These are phyloP conservation scores for Amphilophus citrinellus DNA, from an alignment of 2,113 vertebrate species.

Conservation along the genomic window DNA sequence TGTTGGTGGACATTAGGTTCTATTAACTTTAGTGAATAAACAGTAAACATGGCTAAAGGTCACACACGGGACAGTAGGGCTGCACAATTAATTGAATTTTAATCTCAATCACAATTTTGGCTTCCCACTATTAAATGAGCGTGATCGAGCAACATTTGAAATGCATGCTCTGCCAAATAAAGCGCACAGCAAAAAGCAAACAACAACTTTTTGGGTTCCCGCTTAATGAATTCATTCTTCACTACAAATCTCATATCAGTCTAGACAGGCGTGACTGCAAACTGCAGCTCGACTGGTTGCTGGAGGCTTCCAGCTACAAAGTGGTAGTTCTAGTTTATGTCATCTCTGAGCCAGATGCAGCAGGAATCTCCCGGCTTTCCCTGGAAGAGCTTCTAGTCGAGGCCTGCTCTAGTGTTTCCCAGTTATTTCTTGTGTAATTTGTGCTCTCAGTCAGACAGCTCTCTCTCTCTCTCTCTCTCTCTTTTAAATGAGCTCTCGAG, in stretches of 20 bases:
- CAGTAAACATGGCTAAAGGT: conserved; percentile 26
- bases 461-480: neutral
- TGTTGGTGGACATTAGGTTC: neutral
- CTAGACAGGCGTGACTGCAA: neutral
- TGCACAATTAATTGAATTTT: neutral
- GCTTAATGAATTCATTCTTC: neutral
- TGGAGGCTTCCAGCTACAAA: neutral
- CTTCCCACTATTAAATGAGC: neutral
- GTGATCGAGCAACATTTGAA: neutral
- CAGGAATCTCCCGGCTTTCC: conserved; percentile 58
- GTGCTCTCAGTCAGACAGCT: conserved; percentile 36
- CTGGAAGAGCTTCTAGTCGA: conserved; percentile 30
- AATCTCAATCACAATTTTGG: neutral
- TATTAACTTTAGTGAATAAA: conserved; percentile 8
- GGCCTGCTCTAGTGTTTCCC: conserved; percentile 57
- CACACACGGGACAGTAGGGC: neutral
- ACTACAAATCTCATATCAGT: neutral
- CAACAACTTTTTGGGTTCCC: neutral
- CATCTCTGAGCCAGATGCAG: conserved; percentile 15
- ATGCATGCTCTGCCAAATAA: neutral
- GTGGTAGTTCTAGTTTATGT: conserved; percentile 5
- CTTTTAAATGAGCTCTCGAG: conserved; percentile 74
- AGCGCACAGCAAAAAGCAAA: neutral
- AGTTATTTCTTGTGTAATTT: conserved; percentile 22
- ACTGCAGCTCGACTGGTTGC: neutral